A percentile compares a stretch with the other conserved stretches of the same genome.
These are phyloP conservation scores for Sitobion miscanthi DNA, from an alignment of 1,140 invertebrate genomes.

Conservation along the genomic window DNA sequence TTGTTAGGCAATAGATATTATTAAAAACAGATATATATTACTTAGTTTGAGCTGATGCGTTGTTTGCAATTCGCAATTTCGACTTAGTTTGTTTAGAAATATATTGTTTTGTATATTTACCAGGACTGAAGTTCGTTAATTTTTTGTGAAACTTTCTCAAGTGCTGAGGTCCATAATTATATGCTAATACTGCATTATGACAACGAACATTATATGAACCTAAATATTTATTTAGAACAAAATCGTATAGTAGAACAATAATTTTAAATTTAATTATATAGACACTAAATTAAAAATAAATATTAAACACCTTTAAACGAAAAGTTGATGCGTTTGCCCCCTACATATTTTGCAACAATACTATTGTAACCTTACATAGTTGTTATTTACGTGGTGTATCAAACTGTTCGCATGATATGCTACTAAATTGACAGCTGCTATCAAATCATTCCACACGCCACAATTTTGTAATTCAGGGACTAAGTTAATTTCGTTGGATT, in stretches of 20 bases:
- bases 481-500: neutral
- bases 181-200: neutral
- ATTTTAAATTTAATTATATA: neutral
- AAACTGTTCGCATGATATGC: neutral
- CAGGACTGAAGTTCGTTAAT: neutral
- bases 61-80: too few species aligned
- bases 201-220: neutral
- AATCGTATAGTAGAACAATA: neutral
- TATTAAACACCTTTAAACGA: neutral
- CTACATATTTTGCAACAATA: conserved; percentile 6
- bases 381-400: neutral
- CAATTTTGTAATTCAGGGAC: neutral
- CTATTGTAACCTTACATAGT: conserved; percentile 15
- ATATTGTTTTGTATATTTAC: neutral
- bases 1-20: too few species aligned
- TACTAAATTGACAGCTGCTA: neutral
- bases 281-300: neutral
- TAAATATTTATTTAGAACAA: neutral
- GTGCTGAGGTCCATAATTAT: neutral
- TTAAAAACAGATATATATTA: too few species aligned
- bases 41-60: too few species aligned
- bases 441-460: neutral
- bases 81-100: neutral
- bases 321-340: neutral
- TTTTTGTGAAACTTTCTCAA: neutral